These are phyloP conservation scores for Nasonia vitripennis DNA, from an alignment of 1,140 invertebrate genomes.

Conservation along the genomic window DNA sequence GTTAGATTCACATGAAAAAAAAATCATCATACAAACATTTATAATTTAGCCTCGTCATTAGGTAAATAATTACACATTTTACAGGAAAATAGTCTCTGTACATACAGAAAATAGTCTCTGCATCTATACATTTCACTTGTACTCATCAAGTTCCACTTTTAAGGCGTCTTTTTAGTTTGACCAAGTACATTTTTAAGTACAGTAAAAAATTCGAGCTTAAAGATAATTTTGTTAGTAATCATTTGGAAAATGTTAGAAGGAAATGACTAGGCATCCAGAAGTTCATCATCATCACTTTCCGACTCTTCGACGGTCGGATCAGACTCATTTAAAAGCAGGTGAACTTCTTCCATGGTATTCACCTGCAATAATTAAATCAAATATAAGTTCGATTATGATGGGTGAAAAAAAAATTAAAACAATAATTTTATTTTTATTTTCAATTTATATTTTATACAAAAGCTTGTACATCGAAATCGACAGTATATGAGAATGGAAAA, in stretches of 20 bases:
- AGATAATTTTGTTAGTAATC: not conserved
- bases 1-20: not conserved
- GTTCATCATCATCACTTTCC: conserved; percentile 39
- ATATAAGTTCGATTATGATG: not conserved
- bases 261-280: conserved; percentile 26
- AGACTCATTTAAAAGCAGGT: conserved; percentile 32
- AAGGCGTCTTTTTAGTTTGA: not conserved
- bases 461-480: not conserved
- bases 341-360: conserved; percentile 43
- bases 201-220: not conserved
- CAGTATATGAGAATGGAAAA: not conserved
- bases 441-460: not conserved
- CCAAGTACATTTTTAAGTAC: not conserved
- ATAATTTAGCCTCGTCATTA: not conserved
- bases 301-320: conserved; percentile 29
- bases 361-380: conserved; percentile 30
- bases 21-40: not conserved
- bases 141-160: not conserved
- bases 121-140: not conserved
- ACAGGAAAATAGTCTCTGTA: not conserved
- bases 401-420: not conserved
- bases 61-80: not conserved
- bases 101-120: not conserved
- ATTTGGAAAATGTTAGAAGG: not conserved
- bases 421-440: conserved; percentile 14